Conservation (phyloP, 1,140 invertebrate species). For the Adoxophyes honmai region DNA sequence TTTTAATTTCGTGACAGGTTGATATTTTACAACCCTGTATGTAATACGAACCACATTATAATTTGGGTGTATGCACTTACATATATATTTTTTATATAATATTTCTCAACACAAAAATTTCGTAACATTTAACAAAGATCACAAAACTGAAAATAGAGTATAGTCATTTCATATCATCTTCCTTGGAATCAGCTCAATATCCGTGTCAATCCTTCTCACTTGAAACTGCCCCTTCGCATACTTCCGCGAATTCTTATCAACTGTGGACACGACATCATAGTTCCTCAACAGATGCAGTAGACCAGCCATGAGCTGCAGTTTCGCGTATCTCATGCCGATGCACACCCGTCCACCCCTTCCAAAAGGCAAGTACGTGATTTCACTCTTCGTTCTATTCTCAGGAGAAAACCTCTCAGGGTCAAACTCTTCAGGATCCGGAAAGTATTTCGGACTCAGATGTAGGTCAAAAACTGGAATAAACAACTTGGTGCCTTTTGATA, state of each 20-base stretch:
- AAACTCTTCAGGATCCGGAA: conserved; percentile 57
- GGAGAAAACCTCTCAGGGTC: conserved; percentile 65
- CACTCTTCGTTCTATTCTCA: conserved; percentile 38
- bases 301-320: conserved; percentile 63
- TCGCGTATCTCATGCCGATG: conserved; percentile 47
- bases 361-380: conserved; percentile 44
- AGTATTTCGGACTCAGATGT: conserved; percentile 19
- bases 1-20: too few relatives aligned
- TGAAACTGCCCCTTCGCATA: background rate
- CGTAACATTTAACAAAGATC: too few relatives aligned
- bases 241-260: background rate
- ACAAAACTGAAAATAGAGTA: background rate
- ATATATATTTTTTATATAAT: too few relatives aligned
- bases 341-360: conserved; percentile 63
- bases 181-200: background rate
- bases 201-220: background rate
- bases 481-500: conserved; percentile 17
- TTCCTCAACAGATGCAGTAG: conserved; percentile 54
- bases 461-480: conserved; percentile 17
- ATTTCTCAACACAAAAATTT: too few relatives aligned
- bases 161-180: background rate
- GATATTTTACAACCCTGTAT: too few relatives aligned
- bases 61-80: too few relatives aligned
- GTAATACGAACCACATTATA: too few relatives aligned
- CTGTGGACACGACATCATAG: conserved; percentile 21